A percentile compares a stretch with the other conserved stretches of the same genome.
Evolutionary conservation across 2,113 vertebrate species (phyloP).

Genomic region (Apteryx mantelli): DNA sequence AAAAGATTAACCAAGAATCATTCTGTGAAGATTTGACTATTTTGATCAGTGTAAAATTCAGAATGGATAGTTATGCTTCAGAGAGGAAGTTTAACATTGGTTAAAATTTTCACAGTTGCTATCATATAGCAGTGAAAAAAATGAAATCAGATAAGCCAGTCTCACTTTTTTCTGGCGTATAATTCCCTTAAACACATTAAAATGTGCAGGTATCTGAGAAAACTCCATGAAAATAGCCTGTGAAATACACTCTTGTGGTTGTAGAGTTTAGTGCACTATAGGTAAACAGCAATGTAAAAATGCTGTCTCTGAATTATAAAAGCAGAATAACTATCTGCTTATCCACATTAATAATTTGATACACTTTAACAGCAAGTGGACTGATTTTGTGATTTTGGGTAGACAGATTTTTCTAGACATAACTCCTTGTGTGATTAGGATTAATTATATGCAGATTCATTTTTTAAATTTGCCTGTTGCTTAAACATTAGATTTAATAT

Average conservation of each 20-base stretch:
- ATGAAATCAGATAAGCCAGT: not conserved
- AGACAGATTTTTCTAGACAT: not conserved
- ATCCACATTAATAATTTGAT: not conserved
- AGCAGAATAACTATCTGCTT: not conserved
- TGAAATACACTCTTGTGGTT: not conserved
- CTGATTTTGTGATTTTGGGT: not conserved
- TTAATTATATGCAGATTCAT: not conserved
- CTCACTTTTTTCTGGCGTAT: not conserved
- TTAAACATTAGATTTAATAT: not conserved
- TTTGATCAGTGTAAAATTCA: not conserved
- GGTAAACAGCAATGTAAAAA: not conserved
- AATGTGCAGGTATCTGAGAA: not conserved
- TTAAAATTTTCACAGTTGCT: not conserved
- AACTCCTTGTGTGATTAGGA: not conserved
- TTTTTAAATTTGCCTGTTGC: not conserved
- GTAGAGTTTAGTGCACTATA: not conserved
- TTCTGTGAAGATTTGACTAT: not conserved
- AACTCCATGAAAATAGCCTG: not conserved
- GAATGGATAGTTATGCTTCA: not conserved
- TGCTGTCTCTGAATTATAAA: not conserved
- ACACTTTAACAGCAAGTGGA: not conserved
- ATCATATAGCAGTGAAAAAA: not conserved
- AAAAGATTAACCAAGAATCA: not conserved
- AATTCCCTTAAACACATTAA: not conserved
- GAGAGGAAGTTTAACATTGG: not conserved